Percentiles rank a stretch among this genome's conserved stretches.
phyloP scores from a whole-genome alignment of 2,797 vertebrate genomes.

The Pogonophryne albipinna region DNA sequence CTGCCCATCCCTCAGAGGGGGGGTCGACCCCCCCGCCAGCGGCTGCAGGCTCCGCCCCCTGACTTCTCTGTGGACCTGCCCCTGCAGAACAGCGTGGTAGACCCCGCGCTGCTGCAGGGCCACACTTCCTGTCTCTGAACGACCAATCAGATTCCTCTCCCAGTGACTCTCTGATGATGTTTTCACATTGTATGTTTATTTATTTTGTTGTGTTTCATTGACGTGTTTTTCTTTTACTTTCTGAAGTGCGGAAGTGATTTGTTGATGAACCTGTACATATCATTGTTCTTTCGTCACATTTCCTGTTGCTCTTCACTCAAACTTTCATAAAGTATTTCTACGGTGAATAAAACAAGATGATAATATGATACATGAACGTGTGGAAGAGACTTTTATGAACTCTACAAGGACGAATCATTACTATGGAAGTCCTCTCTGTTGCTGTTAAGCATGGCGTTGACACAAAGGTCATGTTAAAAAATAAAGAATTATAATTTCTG shows the following conservation, averaged over 20 bases:
- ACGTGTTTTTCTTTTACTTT: not conserved
- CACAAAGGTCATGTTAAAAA: too few species aligned
- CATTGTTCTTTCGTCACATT: not conserved
- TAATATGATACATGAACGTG: not conserved
- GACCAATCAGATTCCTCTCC: not conserved
- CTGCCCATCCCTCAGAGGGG: constrained; percentile 89
- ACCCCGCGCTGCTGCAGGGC: constrained; percentile 79
- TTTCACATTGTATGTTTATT: not conserved
- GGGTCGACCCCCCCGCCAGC: constrained; percentile 81
- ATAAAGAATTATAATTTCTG: too few species aligned
- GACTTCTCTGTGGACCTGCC: constrained; percentile 88
- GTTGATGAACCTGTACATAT: too few species aligned
- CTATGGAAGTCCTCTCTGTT: too few species aligned
- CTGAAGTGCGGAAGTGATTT: too few species aligned
- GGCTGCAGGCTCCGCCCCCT: constrained; percentile 81
- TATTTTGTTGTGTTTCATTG: not conserved
- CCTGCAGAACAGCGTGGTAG: constrained; percentile 85
- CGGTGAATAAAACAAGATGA: not conserved
- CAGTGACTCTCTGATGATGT: not conserved
- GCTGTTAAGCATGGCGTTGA: too few species aligned
- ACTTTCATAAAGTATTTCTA: not conserved
- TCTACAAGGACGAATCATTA: too few species aligned
- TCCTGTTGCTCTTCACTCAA: not conserved
- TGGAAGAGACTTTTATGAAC: not conserved
- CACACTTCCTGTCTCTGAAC: constrained; percentile 70